These are phyloP conservation scores for Pimephales promelas DNA, from an alignment of 2,113 vertebrate genomes.

Conservation along the genomic window DNA sequence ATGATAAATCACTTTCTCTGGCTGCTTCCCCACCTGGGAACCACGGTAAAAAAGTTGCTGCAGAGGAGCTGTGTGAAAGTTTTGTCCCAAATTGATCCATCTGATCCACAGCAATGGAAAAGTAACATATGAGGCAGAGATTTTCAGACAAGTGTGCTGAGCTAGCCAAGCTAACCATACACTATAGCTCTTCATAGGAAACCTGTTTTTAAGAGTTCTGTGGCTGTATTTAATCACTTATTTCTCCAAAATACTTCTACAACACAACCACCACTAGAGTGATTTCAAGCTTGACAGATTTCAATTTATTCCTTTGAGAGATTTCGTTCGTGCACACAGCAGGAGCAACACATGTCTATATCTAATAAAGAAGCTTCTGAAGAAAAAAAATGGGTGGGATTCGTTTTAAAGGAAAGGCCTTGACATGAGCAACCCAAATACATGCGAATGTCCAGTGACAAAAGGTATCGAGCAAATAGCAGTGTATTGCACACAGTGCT, in stretches of 20 bases:
- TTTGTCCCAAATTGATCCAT: conserved; percentile 6
- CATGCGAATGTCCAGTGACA: background rate
- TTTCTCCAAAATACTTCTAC: conserved; percentile 20
- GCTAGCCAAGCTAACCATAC: background rate
- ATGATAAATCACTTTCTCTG: conserved; percentile 53
- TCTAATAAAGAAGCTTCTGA: background rate
- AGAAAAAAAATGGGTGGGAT: conserved; percentile 27
- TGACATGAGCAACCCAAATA: background rate
- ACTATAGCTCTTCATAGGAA: background rate
- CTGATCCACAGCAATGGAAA: background rate
- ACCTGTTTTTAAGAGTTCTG: conserved; percentile 16
- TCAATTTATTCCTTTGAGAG: conserved; percentile 39
- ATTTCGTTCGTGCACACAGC: conserved; percentile 15
- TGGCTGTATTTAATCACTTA: conserved; percentile 33
- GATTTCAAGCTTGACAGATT: conserved; percentile 44
- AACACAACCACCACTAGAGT: conserved; percentile 22
- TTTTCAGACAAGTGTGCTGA: background rate
- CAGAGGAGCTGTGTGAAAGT: background rate
- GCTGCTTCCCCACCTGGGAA: conserved; percentile 43
- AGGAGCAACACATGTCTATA: conserved; percentile 36
- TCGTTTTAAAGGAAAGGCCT: background rate
- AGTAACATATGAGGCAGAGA: background rate
- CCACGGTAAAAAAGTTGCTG: background rate
- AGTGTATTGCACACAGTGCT: background rate
- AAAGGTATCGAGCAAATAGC: background rate